Evolutionary conservation across 2,797 vertebrate species (phyloP), one percentile per base, ranked within the genome.

Genomic region (Tapera naevia): DNA sequence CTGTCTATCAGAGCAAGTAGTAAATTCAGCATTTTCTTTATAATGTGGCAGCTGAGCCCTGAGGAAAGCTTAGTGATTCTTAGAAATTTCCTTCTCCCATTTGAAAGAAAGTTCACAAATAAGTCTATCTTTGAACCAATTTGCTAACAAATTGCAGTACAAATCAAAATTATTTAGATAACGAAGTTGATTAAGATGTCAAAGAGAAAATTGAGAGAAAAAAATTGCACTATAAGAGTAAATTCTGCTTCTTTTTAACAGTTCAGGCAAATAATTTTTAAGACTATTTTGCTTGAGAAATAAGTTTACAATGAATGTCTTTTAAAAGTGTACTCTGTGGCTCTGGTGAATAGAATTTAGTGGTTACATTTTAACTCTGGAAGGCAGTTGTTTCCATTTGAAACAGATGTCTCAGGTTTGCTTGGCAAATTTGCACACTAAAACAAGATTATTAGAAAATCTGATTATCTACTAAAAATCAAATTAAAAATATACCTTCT

Each of bases 101-200:
- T 54, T 89, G 51, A 92, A 73, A 91, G 64, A 54, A 85, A 89
- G 45, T 71, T 92, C 39, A 66, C 35, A 95, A 95, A 74, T 75
- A 93, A 89, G 41, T 90, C 27, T 72, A 13, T 80, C 32, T 66
- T 56, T n/a, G 27, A 91, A 71, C 21, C 32, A 37, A 51, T 67
- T 66, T 30, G 15, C 12, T 54, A 76, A 56, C 13, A 58, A n/a
- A 32, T 23, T 82, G 25, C 83, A 89, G 86, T 91, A 80, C 17
- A 88, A 75, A 81, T 88, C 50, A 46, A 93, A 89, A 88, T 89
- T 94, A 91, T 94, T 93, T 96, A 93, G 51, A 78, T 75, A 39
- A 57, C 33, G 61, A 65, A 37, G n/a, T n/a, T 43, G 41, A 28
- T 48, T 92, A 78, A 72, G 60, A n/a, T n/a, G 78, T 88, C 39